phyloP scores from a whole-genome alignment of 2,888 invertebrate genomes.

The Coelopa pilipes region DNA sequence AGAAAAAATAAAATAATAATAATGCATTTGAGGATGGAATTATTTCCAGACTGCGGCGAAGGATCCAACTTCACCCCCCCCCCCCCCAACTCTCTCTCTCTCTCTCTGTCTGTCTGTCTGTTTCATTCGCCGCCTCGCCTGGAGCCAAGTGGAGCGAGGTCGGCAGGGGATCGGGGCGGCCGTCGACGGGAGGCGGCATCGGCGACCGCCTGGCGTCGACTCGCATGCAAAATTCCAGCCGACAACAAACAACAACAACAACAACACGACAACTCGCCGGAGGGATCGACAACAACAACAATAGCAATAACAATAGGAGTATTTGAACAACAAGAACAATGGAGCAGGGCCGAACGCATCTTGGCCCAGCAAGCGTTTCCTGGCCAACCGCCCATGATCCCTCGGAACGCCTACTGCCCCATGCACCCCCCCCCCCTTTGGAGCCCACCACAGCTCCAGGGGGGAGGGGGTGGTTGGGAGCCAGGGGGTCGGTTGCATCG shows the following conservation, averaged over 20 bases:
- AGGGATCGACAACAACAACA: too few species aligned
- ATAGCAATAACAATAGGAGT: too few species aligned
- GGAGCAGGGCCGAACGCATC: too few species aligned
- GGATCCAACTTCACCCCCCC: too few species aligned
- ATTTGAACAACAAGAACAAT: too few species aligned
- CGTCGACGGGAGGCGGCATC: slow-evolving; percentile 29
- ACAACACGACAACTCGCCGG: not conserved
- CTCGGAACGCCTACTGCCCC: too few species aligned
- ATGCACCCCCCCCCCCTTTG: too few species aligned
- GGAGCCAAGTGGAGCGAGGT: slow-evolving; percentile 4
- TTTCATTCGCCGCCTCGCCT: not conserved
- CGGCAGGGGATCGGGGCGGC: slow-evolving; percentile 5
- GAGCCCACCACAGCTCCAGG: too few species aligned
- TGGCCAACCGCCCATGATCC: too few species aligned
- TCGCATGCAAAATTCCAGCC: slow-evolving; percentile 1
- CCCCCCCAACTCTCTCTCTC: not conserved
- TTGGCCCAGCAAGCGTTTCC: too few species aligned
- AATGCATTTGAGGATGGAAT: slow-evolving; percentile 4
- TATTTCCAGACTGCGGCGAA: not conserved
- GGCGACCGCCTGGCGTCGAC: slow-evolving; percentile 24
- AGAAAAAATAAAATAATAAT: slow-evolving; percentile 18
- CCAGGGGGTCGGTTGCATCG: too few species aligned
- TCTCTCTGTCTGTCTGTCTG: not conserved
- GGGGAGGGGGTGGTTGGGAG: too few species aligned
- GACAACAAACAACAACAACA: not conserved